These are phyloP conservation scores for Malurus melanocephalus DNA, from an alignment of 2,113 vertebrate species.

Conservation along the genomic window DNA sequence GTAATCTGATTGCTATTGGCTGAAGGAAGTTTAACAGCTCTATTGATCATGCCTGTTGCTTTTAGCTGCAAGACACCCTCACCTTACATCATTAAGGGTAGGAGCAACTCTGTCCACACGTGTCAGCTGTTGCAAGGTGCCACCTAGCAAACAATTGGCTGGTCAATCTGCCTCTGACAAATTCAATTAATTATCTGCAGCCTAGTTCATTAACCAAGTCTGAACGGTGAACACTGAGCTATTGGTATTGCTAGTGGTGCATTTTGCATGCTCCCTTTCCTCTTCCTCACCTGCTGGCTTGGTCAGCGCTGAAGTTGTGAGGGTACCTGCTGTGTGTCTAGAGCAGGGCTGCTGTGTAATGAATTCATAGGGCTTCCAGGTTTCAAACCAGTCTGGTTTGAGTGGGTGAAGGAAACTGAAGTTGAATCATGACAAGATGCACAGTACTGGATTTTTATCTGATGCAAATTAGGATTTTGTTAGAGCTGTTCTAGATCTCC, in stretches of 20 bases:
- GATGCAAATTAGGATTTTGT: not conserved
- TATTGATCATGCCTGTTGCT: not conserved
- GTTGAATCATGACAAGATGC: not conserved
- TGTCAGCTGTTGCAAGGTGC: not conserved
- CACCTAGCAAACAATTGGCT: not conserved
- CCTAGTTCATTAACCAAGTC: not conserved
- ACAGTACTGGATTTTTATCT: not conserved
- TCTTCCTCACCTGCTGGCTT: not conserved
- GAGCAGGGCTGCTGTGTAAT: not conserved
- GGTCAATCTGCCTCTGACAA: not conserved
- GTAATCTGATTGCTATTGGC: not conserved
- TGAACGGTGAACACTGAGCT: not conserved
- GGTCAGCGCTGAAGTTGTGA: not conserved
- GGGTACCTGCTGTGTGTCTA: not conserved
- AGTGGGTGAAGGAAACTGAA: not conserved
- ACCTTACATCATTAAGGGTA: fast-evolving
- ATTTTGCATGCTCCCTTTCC: not conserved
- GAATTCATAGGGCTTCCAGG: not conserved
- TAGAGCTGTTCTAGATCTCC: not conserved
- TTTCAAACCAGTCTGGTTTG: not conserved
- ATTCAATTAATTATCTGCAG: not conserved
- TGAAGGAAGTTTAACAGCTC: not conserved
- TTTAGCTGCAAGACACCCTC: not conserved
- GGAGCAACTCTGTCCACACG: not conserved
- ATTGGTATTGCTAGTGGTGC: not conserved